Conservation (phyloP, 2,113 vertebrate genomes). For the Corythornis madagascariensis region DNA sequence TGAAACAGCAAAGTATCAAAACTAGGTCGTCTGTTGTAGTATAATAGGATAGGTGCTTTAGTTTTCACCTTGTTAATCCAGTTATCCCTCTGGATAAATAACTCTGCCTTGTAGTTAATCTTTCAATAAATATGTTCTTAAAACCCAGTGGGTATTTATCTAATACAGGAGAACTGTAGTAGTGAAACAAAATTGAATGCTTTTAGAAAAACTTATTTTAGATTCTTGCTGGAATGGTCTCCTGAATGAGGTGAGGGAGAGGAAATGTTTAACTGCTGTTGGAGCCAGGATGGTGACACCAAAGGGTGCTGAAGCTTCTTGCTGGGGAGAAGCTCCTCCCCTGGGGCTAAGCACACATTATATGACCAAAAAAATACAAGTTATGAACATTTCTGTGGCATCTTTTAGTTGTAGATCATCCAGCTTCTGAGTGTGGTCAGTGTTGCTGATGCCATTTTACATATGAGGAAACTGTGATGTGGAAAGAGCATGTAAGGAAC, state of each 20-base stretch:
- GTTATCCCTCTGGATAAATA: conserved; percentile 25
- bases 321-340: background rate
- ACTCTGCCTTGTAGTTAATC: conserved; percentile 40
- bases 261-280: background rate
- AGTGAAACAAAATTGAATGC: conserved; percentile 29
- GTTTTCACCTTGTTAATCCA: conserved; percentile 31
- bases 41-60: background rate
- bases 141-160: conserved; percentile 23
- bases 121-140: conserved; percentile 53
- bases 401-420: background rate
- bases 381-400: background rate
- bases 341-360: background rate
- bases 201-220: conserved; percentile 48
- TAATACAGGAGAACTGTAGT: conserved; percentile 47
- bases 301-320: background rate
- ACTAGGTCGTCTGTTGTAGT: background rate
- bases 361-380: background rate
- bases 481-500: background rate
- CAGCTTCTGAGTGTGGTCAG: accelerated
- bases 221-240: background rate
- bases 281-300: background rate
- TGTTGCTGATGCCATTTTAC: background rate
- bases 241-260: background rate
- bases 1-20: background rate
- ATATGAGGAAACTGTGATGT: background rate